Evolutionary conservation across 2,113 vertebrate species (phyloP), one percentile per base, ranked within the genome.

Genomic region (Astur gentilis): DNA sequence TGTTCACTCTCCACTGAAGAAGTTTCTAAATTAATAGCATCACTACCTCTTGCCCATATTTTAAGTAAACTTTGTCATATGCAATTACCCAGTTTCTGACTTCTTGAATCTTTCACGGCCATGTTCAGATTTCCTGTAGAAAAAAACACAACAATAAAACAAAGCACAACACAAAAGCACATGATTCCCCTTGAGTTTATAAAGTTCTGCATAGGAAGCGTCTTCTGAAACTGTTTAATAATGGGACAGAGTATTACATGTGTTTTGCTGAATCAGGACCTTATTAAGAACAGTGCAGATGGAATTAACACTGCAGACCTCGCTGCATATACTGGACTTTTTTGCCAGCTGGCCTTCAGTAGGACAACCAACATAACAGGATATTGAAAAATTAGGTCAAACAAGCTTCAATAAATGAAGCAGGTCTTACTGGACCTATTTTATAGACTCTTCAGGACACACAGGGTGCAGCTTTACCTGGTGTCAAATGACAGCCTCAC

Each of bases 241-340:
- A 36, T 45, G 6, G 15, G 16, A 72, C 21, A 36, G 5, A 50
- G 3, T 44, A 29, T 66, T 67, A 34, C 13, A 80, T 0, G 0
- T 62, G 5, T 40, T 93, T 78, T 76, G 20, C 16, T 91, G 42
- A 88, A 69, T 58, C 58, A 65, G 17, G 31, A 32, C 26, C 13
- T 61, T 36, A 49, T 25, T 25, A 49, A 54, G 34, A 93, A n/a
- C 2, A 38, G 12, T 36, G 17, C 2, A 87, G 38, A 31, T 50
- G 22, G 17, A 76, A 62, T 42, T 73, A 73, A 50, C 34, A 16
- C 7, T 55, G 9, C 15, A 36, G 64, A 62, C 11, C 8, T 77
- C 34, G 26, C 4, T 61, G 13, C 2, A 17, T 62, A 23, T 67
- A 25, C 12, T 9, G 11, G n/a, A 44, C 23, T 10, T 40, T 66